Base-by-base conservation (phyloP, 2,888 invertebrate genomes). In the Sympetrum striolatum region DNA sequence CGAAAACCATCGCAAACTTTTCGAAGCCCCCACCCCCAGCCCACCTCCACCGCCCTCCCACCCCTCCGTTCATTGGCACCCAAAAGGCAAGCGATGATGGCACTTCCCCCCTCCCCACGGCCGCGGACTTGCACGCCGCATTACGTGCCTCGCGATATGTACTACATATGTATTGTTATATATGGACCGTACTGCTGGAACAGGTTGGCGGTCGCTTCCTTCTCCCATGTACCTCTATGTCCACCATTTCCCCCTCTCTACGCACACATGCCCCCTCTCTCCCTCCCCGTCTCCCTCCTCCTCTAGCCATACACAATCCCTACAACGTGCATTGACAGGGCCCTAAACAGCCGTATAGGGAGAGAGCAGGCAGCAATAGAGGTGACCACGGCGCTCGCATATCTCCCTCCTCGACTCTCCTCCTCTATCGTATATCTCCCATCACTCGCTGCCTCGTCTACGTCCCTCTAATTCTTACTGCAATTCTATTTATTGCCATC, bases 261-360 rank as follows among this genome's bases (percentile, higher is more conserved):
- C 12, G 44, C 48, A 22, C 37, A 22, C 18, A 25, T 81, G 58
- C 14, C 58, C 86, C 58, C 58, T 35, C 60, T n/a, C 86, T 60
- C 86, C 35, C 53, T 82, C 82, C 31, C 58, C 31, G 22, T 37
- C 60, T 86, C 86, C 58, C 86, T 44, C n/a, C 15, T 48, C 37
- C 58, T 22, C 12, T 14, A n/a, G 60, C 86, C 64, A 86, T 86
- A 86, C 60, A 86, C 86, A 86, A 86, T 86, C 86, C 86, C 86
- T 86, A 86, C 86, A 86, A 35, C 86, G 60, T 60, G 86, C 86
- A 86, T 86, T 86, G 86, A 86, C 86, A 86, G 86, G 37, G 86
- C 86, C 86, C 86, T 86, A 86, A 86, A 86, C 86, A 86, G 86
- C 86, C 86, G 60, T 86, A 86, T 86, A 86, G 86, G 86, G 82